Evolutionary conservation across 1,140 invertebrate genomes (phyloP).

Genomic region (Drosophila nikananu): DNA sequence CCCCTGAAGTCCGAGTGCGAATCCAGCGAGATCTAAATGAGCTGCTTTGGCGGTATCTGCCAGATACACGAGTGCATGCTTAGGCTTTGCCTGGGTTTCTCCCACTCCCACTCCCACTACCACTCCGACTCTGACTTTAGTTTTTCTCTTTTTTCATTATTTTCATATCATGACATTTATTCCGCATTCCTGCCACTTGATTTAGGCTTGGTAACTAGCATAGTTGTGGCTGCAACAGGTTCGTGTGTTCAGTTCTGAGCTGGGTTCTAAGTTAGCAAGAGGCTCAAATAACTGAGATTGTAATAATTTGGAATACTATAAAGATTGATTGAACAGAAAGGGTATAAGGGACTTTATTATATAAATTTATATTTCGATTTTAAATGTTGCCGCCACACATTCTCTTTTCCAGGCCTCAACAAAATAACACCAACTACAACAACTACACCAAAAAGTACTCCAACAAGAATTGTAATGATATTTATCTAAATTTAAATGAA

Average conservation of each 20-base stretch:
- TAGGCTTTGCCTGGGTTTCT: constrained; percentile 9
- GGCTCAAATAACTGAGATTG: background rate
- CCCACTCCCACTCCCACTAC: background rate
- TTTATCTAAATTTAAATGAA: too few species aligned
- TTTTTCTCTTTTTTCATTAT: background rate
- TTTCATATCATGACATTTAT: constrained; percentile 73
- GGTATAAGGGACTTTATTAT: background rate
- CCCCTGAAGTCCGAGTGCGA: background rate
- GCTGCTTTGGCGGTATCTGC: constrained; percentile 12
- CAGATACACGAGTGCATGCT: constrained; percentile 19
- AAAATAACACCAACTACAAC: background rate
- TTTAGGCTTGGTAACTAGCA: constrained; percentile 69
- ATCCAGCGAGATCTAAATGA: constrained; percentile 36
- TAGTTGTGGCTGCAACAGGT: constrained; percentile 36
- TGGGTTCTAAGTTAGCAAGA: background rate
- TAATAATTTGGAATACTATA: background rate
- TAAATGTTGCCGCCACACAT: too few species aligned
- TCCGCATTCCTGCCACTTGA: constrained; percentile 83
- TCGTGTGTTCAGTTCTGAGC: constrained; percentile 2
- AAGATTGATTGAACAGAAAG: background rate
- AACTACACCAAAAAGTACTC: background rate
- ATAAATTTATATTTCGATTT: background rate
- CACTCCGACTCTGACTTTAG: background rate
- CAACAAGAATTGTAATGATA: background rate
- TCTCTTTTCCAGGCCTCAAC: too few species aligned